Percentiles rank a stretch among this genome's conserved stretches.
Evolutionary conservation across 2,797 vertebrate species (phyloP).

Genomic region (Aselliscus stoliczkanus): DNA sequence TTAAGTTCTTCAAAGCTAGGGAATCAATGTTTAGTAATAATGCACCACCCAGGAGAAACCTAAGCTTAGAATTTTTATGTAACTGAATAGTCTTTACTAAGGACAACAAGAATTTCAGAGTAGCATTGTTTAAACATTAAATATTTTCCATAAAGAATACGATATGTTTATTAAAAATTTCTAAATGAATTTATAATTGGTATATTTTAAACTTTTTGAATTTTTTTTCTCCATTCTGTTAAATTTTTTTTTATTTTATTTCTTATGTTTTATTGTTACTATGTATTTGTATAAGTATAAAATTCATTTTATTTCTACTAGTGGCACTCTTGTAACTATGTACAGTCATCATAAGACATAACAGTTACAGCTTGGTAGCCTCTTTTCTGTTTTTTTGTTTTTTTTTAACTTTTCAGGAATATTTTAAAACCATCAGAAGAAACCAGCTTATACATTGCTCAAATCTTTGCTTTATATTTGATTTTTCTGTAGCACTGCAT

Average conservation of each 20-base stretch:
- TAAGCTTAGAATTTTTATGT: not conserved
- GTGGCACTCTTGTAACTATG: not conserved
- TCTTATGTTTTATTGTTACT: not conserved
- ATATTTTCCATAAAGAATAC: not conserved
- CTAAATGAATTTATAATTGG: not conserved
- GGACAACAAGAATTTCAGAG: not conserved
- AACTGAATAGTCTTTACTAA: not conserved
- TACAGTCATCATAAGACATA: not conserved
- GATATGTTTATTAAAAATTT: not conserved
- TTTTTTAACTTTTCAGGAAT: not conserved
- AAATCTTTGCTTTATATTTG: constrained; percentile 40
- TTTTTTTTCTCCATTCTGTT: not conserved
- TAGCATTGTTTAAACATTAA: not conserved
- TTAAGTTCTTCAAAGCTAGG: not conserved
- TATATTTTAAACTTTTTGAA: not conserved
- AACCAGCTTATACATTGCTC: not conserved
- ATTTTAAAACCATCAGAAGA: constrained; percentile 28
- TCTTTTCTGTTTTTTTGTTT: not conserved
- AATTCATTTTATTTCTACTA: not conserved
- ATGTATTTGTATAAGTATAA: not conserved
- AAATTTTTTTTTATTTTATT: not conserved
- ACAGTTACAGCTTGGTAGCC: not conserved
- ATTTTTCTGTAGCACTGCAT: not conserved
- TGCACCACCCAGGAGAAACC: not conserved
- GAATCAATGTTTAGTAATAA: constrained; percentile 23